These are phyloP conservation scores for Pachydiplax longipennis DNA, from an alignment of 2,888 invertebrate species.

Conservation along the genomic window DNA sequence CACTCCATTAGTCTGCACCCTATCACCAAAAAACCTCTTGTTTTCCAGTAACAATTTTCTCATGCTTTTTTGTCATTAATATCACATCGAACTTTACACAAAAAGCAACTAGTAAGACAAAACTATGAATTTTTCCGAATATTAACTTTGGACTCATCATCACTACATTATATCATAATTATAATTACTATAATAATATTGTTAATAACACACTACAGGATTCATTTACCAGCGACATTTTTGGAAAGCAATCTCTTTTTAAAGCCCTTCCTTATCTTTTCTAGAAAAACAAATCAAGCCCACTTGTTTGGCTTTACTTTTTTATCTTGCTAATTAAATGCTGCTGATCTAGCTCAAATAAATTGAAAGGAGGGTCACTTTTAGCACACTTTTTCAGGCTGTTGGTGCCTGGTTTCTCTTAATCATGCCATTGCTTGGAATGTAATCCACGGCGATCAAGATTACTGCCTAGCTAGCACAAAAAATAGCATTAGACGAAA, in stretches of 20 bases:
- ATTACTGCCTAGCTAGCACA: background rate
- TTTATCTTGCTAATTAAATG: background rate
- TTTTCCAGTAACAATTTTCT: conserved; percentile 32
- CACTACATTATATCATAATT: conserved; percentile 27
- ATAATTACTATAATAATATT: conserved; percentile 28
- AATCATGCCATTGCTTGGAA: background rate
- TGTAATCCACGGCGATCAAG: background rate
- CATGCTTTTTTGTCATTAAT: conserved; percentile 32
- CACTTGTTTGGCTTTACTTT: background rate
- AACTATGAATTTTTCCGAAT: conserved; percentile 41
- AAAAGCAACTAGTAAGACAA: conserved; percentile 42
- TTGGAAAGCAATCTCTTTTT: conserved; percentile 14
- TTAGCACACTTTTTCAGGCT: conserved; percentile 15
- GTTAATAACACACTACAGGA: conserved; percentile 37
- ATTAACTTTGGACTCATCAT: conserved; percentile 35
- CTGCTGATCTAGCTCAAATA: conserved; percentile 10
- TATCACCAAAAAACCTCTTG: conserved; percentile 35
- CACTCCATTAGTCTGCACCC: conserved; percentile 32
- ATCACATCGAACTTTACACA: conserved; percentile 44
- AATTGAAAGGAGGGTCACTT: conserved; percentile 4
- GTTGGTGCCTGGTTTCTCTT: background rate
- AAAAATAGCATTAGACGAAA: conserved; percentile 9
- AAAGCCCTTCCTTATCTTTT: background rate
- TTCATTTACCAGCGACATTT: conserved; percentile 23
- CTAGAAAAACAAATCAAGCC: background rate